Conservation (phyloP, 2,888 invertebrate species). For the Acheta domesticus region DNA sequence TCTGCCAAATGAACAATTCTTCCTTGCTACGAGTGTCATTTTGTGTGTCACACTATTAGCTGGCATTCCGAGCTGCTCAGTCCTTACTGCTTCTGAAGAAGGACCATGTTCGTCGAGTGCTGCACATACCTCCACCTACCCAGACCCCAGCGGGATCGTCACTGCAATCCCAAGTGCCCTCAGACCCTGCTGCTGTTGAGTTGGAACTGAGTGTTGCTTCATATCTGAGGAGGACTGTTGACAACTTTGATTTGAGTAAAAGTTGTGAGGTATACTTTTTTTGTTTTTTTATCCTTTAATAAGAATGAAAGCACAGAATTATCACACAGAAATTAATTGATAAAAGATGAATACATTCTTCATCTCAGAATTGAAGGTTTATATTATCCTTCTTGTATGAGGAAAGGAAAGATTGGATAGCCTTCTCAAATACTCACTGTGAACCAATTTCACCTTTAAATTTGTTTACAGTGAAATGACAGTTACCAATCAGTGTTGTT, state of each 20-base stretch:
- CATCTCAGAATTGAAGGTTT: too few species aligned
- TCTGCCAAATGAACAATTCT: neutral
- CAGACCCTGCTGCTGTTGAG: conserved; percentile 49
- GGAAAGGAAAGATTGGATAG: too few species aligned
- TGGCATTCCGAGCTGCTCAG: conserved; percentile 69
- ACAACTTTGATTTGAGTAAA: conserved; percentile 58
- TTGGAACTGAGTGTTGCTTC: conserved; percentile 59
- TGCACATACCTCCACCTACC: conserved; percentile 50
- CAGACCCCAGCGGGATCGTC: conserved; percentile 48
- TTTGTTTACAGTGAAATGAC: too few species aligned
- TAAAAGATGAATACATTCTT: neutral
- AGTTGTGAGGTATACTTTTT: conserved; percentile 49
- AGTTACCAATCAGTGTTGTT: too few species aligned
- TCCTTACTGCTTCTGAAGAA: conserved; percentile 70
- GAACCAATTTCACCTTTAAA: neutral
- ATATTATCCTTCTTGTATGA: too few species aligned
- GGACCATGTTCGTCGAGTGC: conserved; percentile 64
- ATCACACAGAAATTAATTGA: neutral
- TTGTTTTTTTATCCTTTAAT: too few species aligned
- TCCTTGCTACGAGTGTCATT: neutral
- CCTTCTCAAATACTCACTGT: too few species aligned
- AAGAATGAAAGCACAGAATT: neutral
- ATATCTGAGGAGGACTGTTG: conserved; percentile 66
- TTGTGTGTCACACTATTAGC: conserved; percentile 48
- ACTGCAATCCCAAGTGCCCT: conserved; percentile 43